Evolutionary conservation across 2,113 vertebrate species (phyloP).

Genomic region (Erpornis zantholeuca): DNA sequence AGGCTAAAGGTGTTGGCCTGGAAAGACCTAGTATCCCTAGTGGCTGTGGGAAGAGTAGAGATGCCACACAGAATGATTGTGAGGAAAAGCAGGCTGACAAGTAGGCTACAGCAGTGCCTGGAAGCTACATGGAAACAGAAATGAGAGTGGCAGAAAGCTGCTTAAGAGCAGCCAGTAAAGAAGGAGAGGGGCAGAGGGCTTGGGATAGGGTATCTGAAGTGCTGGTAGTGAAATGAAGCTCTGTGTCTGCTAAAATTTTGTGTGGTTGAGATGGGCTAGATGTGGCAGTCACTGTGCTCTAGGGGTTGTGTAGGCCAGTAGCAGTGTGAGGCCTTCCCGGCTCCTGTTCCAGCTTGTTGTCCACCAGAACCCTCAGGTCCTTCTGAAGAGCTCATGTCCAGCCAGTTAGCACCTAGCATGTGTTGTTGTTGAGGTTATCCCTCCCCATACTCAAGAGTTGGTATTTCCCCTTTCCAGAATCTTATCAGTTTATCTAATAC

Average conservation of each 20-base stretch:
- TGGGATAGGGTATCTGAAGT: not conserved
- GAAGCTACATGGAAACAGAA: not conserved
- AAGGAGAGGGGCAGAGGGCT: not conserved
- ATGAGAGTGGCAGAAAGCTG: not conserved
- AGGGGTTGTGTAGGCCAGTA: not conserved
- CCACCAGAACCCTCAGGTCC: not conserved
- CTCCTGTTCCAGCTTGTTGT: not conserved
- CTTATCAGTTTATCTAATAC: not conserved
- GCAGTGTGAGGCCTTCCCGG: not conserved
- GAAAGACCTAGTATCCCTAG: not conserved
- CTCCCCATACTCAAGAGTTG: not conserved
- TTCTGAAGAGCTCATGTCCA: not conserved
- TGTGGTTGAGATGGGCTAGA: not conserved
- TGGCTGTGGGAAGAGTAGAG: not conserved
- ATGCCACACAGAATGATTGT: not conserved
- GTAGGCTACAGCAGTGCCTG: not conserved
- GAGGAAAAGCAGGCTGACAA: not conserved
- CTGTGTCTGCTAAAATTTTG: not conserved
- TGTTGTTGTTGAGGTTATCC: not conserved
- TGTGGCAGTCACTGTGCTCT: not conserved
- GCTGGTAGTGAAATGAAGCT: not conserved
- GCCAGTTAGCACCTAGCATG: not conserved
- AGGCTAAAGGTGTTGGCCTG: not conserved
- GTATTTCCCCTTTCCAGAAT: not conserved
- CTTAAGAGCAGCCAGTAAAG: not conserved